phyloP scores from a whole-genome alignment of 2,797 vertebrate species.

The Myoxocephalus aenaeus region DNA sequence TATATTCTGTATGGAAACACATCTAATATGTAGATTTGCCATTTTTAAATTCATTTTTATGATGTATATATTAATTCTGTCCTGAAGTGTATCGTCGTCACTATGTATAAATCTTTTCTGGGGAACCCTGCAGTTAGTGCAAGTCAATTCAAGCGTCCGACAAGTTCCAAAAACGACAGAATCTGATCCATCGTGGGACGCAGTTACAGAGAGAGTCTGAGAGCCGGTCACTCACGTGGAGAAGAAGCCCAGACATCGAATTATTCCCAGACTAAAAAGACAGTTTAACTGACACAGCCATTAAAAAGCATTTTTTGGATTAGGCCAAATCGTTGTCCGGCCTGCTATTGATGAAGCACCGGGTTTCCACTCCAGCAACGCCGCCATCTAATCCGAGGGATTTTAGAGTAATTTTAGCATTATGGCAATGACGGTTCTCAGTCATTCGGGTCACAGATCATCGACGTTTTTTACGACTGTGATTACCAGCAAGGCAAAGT shows the following conservation, averaged over 20 bases:
- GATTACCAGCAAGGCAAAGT: neutral
- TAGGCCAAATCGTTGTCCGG: neutral
- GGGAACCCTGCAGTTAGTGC: neutral
- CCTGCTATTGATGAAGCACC: neutral
- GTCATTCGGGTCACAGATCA: constrained; percentile 11
- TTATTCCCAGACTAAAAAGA: constrained; percentile 13
- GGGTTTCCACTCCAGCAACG: neutral
- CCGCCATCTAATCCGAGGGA: constrained; percentile 2
- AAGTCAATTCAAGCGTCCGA: neutral
- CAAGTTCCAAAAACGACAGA: neutral
- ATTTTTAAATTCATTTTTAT: neutral
- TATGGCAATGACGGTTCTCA: neutral
- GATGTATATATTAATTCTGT: neutral
- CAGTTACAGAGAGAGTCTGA: neutral
- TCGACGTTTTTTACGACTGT: neutral
- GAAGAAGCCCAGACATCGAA: neutral
- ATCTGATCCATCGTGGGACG: neutral
- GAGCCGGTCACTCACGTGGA: neutral
- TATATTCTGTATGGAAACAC: too few species aligned
- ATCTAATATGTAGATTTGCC: neutral
- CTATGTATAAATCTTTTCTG: neutral
- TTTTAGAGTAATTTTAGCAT: constrained; percentile 28
- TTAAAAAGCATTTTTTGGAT: constrained; percentile 15
- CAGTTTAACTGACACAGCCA: neutral
- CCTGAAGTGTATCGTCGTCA: neutral